A percentile compares a stretch with the other conserved stretches of the same genome.
phyloP scores from a whole-genome alignment of 2,888 invertebrate species.

The Scaptomyza tumidula region DNA sequence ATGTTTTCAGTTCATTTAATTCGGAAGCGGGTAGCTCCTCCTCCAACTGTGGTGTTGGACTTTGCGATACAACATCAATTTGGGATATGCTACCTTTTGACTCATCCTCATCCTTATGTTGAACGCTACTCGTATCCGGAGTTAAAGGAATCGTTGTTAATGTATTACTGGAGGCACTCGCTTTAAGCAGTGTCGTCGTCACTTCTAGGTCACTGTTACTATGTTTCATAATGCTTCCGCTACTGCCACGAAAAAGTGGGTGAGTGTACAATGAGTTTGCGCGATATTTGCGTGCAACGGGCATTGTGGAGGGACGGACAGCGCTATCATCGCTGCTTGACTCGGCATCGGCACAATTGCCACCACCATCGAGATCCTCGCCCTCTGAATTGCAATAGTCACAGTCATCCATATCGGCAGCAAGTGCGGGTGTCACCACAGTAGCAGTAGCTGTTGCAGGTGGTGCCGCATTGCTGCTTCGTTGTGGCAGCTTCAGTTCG shows the following conservation, averaged over 20 bases:
- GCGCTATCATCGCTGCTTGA: constrained; percentile 83
- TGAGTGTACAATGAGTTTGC: constrained; percentile 87
- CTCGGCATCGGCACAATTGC: constrained; percentile 83
- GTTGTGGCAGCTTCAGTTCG: constrained; percentile 78
- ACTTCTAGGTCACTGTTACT: constrained; percentile 54
- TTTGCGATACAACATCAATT: constrained; percentile 34
- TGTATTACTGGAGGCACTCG: constrained; percentile 53
- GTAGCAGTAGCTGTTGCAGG: constrained; percentile 12
- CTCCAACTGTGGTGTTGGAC: constrained; percentile 51
- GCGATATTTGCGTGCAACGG: constrained; percentile 83
- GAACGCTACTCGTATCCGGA: constrained; percentile 69
- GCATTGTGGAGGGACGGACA: constrained; percentile 69
- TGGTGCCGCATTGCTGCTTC: constrained; percentile 46
- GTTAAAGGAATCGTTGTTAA: constrained; percentile 38
- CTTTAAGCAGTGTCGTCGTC: constrained; percentile 39
- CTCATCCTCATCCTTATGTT: constrained; percentile 69
- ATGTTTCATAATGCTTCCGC: constrained; percentile 55
- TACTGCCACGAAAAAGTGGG: constrained; percentile 85
- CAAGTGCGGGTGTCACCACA: constrained; percentile 12
- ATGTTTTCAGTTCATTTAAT: constrained; percentile 71
- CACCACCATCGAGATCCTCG: constrained; percentile 83
- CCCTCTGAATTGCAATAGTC: constrained; percentile 79
- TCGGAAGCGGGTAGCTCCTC: constrained; percentile 63
- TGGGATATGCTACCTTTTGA: constrained; percentile 22
- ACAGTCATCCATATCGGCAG: constrained; percentile 74